Evolutionary conservation across 2,888 invertebrate genomes (phyloP), one percentile per base, ranked within the genome.

Genomic region (Augochlorella aurata): DNA sequence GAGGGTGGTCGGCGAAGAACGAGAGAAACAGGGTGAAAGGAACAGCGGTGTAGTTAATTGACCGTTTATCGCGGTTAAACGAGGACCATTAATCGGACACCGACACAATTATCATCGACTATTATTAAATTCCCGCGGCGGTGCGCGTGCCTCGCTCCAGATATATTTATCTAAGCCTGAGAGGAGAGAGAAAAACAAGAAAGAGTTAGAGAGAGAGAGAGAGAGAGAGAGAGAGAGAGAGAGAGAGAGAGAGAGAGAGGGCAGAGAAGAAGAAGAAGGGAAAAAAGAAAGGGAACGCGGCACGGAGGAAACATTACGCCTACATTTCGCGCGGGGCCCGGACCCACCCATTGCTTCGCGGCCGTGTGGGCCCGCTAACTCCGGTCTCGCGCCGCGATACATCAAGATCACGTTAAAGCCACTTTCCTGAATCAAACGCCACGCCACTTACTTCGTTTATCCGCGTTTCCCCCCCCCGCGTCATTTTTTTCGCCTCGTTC

Each of bases 381-480:
- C 79, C 71, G 70, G 58, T 76, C 86, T 79, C 79, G 74, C 77
- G 71, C 73, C 61, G 67, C 75, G 83, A 81, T 87, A 87, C 87
- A 84, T 87, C 88, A 87, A 87, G 81, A 87, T 87, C 82, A 80
- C 88, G 88, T 86, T 82, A 77, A 78, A 75, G 80, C 79, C 80
- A 79, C 87, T 88, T 87, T 84, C 87, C 83, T 87, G 83, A 83
- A 87, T 87, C 83, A 87, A 83, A 87, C 72, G 58, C 16, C 75
- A 68, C 61, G 82, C 85, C 80, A 79, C 80, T 86, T 82, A 71
- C 82, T 79, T 73, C 74, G 24, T 79, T 82, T 82, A 76, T 67
- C 75, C 76, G 73, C 70, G 61, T 82, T 83, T 67, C 47, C 68
- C 54, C 74, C 24, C 61, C 44, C 38, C 63, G n/a, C 9, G 4